A percentile compares a stretch with the other conserved stretches of the same genome.
Evolutionary conservation across 2,113 vertebrate genomes (phyloP).

Genomic region (Salvelinus namaycush): DNA sequence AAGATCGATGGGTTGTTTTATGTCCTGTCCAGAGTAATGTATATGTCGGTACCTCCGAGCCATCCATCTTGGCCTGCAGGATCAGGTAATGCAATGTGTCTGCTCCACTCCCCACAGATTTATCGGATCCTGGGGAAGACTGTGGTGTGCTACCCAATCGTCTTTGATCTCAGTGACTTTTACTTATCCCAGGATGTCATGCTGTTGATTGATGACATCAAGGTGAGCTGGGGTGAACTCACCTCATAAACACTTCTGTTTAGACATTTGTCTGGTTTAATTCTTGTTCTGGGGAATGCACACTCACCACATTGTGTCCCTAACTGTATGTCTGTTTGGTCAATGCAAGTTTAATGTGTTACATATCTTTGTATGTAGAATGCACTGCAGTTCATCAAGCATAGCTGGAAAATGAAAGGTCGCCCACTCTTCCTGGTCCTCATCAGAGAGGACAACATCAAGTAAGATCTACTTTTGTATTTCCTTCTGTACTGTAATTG

Average conservation of each 20-base stretch:
- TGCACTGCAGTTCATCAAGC: slow-evolving; percentile 95
- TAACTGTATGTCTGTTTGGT: not conserved
- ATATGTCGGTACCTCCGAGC: slow-evolving; percentile 35
- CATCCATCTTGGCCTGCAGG: slow-evolving; percentile 53
- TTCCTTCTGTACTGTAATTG: not conserved
- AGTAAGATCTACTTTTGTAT: slow-evolving; percentile 68
- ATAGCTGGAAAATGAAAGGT: slow-evolving; percentile 97
- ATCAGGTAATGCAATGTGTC: slow-evolving; percentile 5
- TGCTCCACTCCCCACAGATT: slow-evolving; percentile 75
- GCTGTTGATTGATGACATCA: slow-evolving; percentile 98
- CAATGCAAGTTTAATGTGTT: not conserved
- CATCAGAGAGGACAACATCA: slow-evolving; percentile 97
- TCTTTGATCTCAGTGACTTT: slow-evolving; percentile 98
- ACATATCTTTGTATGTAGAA: slow-evolving; percentile 75
- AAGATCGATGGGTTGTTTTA: slow-evolving; percentile 64
- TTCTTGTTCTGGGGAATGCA: not conserved
- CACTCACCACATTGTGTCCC: not conserved
- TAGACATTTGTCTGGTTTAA: not conserved
- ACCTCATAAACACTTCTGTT: not conserved
- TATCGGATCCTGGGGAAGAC: slow-evolving; percentile 97
- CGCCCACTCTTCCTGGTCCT: slow-evolving; percentile 94
- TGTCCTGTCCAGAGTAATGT: slow-evolving; percentile 53
- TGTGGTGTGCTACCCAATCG: slow-evolving; percentile 96
- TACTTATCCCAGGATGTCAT: slow-evolving; percentile 99
- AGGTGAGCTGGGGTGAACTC: slow-evolving; percentile 75